phyloP scores from a whole-genome alignment of 1,140 invertebrate genomes.

The Drosophila saltans region DNA sequence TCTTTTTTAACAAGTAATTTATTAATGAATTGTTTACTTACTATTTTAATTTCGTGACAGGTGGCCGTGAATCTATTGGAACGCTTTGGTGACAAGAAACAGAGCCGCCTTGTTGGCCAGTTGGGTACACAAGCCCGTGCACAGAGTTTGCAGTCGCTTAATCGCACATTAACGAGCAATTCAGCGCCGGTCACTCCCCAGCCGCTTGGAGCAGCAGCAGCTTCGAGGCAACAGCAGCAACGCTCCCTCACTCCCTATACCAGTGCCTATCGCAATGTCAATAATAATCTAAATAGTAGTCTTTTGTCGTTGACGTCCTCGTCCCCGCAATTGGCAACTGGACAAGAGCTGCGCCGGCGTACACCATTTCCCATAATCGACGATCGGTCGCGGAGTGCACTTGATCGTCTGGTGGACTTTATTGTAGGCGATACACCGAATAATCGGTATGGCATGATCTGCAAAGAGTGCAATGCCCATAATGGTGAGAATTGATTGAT shows the following conservation, averaged over 20 bases:
- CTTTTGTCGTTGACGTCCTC: constrained; percentile 46
- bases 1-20: neutral
- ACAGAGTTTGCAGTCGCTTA: constrained; percentile 20
- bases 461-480: constrained; percentile 93
- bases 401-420: constrained; percentile 97
- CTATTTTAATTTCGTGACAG: constrained; percentile 22
- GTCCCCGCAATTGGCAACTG: constrained; percentile 34
- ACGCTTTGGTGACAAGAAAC: constrained; percentile 73
- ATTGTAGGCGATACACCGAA: constrained; percentile 97
- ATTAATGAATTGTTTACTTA: neutral
- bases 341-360: constrained; percentile 75
- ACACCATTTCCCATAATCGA: constrained; percentile 80
- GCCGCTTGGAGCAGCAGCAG: constrained; percentile 6
- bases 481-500: constrained; percentile 87
- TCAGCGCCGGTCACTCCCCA: constrained; percentile 44
- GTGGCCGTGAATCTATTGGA: constrained; percentile 78
- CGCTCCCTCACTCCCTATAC: constrained; percentile 79
- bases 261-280: constrained; percentile 83
- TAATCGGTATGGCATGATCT: constrained; percentile 97
- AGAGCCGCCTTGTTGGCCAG: constrained; percentile 38
- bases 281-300: constrained; percentile 81
- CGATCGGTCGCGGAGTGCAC: constrained; percentile 85
- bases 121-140: constrained; percentile 15
- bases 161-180: constrained; percentile 15
- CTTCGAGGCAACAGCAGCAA: constrained; percentile 68